Base-by-base conservation (phyloP, 1,140 invertebrate genomes). In the Lepidostoma basale region DNA sequence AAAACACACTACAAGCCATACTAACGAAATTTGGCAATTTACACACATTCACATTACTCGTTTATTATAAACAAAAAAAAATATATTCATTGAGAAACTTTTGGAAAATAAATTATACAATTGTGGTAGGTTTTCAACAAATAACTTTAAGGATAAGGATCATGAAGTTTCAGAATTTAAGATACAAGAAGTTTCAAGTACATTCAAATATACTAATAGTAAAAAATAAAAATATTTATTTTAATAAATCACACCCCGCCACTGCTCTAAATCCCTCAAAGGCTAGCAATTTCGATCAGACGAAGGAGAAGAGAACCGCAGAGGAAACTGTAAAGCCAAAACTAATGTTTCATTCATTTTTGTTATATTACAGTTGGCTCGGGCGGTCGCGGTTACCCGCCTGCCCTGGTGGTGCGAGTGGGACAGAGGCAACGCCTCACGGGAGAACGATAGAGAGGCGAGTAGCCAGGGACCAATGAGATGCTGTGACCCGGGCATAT, bases 331-430 rank as follows among this genome's bases (percentile, higher is more conserved):
- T 63, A 63, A 69, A 73, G 71, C 67, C 71, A 69, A 69, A 73
- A 69, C 71, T 73, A 73, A 73, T 73, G 71, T 73, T 73, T 73
- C 71, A 73, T 73, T 73, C 71, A 73, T 73, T 73, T 73, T 73
- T 73, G 71, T 69, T 73, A 73, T 73, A 73, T 73, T 73, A 62
- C 63, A 52, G 39, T 59, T 28, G 40, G 62, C 6, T 30, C 59
- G 22, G 22, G 36, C 54, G 54, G 62, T 28, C 23, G 49, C 47
- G 58, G 42, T 59, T 18, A 1, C 44, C 36, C 25, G 36, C 36
- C 36, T 18, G 6, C 36, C 14, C 59, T 62, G 39, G 5, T 25
- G 0, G 30, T 16, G 36, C 20, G 58, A 59, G 22, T 45, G 47
- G 49, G 52, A 64, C n/a, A 26, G 33, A 12, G 36, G 16, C 22